These are phyloP conservation scores for Augochlora pura DNA, from an alignment of 1,140 invertebrate species.

Conservation along the genomic window DNA sequence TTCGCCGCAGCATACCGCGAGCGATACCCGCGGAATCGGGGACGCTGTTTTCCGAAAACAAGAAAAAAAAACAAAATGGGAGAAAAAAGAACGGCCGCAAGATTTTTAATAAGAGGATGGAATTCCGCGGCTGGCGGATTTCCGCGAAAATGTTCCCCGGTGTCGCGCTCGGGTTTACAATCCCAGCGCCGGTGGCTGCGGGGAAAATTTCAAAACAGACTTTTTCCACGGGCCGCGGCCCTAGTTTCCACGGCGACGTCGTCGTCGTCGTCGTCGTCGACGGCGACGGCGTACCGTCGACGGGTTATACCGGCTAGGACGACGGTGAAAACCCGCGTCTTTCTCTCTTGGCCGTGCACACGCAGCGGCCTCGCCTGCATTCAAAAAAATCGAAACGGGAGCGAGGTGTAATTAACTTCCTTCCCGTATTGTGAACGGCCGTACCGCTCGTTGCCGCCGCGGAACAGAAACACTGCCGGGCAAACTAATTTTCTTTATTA, in stretches of 20 bases:
- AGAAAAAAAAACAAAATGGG: too few species aligned
- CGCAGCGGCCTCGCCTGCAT: neutral
- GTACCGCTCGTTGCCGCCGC: conserved; percentile 22
- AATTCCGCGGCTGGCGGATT: neutral
- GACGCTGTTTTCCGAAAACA: too few species aligned
- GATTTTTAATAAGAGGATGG: neutral
- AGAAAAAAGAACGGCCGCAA: too few species aligned
- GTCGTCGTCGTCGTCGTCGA: conserved; percentile 4
- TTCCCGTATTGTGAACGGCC: conserved; percentile 21
- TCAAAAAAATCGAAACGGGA: conserved; percentile 45
- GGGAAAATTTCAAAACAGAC: conserved; percentile 9
- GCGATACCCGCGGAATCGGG: too few species aligned
- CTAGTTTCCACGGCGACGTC: conserved; percentile 19
- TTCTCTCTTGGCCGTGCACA: too few species aligned
- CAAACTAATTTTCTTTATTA: conserved; percentile 35
- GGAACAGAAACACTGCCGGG: conserved; percentile 32
- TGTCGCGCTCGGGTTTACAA: neutral
- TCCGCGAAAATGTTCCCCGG: neutral
- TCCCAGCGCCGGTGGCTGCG: neutral
- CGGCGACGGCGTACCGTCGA: too few species aligned
- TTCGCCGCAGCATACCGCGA: too few species aligned
- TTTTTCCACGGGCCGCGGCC: conserved; percentile 3
- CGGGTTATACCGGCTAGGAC: too few species aligned
- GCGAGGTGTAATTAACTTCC: conserved; percentile 45
- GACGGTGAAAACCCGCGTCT: too few species aligned